phyloP scores from a whole-genome alignment of 1,140 invertebrate species.

The Drosophila saltans region DNA sequence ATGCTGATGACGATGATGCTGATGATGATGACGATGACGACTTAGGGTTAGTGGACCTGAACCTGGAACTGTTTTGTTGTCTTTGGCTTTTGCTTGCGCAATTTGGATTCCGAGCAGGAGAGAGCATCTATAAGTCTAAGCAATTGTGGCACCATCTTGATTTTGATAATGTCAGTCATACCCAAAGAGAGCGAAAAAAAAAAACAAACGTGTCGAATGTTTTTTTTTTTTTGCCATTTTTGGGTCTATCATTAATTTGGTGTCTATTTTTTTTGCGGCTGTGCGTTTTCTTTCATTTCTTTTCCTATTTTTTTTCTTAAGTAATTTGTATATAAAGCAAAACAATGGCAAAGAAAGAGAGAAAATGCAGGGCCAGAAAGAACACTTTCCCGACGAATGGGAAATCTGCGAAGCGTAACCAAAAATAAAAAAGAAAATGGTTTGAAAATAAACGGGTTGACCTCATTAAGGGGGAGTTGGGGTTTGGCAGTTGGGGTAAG shows the following conservation, averaged over 20 bases:
- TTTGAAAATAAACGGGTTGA: slow-evolving; percentile 58
- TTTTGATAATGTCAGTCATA: slow-evolving; percentile 46
- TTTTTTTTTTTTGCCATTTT: slow-evolving; percentile 46
- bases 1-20: background rate
- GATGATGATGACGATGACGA: slow-evolving; percentile 13
- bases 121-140: background rate
- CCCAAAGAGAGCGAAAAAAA: background rate
- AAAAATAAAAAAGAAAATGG: slow-evolving; percentile 21
- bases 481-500: background rate
- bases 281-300: slow-evolving; percentile 14
- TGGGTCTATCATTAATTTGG: slow-evolving; percentile 17
- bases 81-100: slow-evolving; percentile 34
- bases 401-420: slow-evolving; percentile 63
- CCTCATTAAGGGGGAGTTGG: slow-evolving; percentile 61
- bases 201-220: slow-evolving; percentile 46
- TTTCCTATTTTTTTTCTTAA: background rate
- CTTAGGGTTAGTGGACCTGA: slow-evolving; percentile 67
- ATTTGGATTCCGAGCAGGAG: slow-evolving; percentile 18
- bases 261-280: background rate
- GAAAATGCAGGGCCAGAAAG: slow-evolving; percentile 32
- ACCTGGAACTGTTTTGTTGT: slow-evolving; percentile 53
- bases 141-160: slow-evolving; percentile 32
- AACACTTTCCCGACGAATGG: slow-evolving; percentile 68
- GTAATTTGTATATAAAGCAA: slow-evolving; percentile 15
- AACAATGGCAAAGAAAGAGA: slow-evolving; percentile 39